Base-by-base conservation (phyloP, 2,888 invertebrate species). In the Stratiomys singularior region DNA sequence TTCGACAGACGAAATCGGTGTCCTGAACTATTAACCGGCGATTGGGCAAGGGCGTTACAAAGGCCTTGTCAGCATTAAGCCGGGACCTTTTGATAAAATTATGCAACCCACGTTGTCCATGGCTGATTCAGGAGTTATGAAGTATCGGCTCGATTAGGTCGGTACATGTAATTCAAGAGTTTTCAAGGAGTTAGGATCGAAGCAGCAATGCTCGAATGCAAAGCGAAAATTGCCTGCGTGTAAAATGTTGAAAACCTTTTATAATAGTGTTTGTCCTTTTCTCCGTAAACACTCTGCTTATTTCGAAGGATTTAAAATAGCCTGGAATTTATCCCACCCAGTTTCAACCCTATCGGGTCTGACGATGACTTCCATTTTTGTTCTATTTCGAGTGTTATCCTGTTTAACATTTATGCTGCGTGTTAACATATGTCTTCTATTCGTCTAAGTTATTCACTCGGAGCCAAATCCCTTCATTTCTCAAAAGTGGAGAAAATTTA, bases 331-430 rank as follows among this genome's bases (percentile, higher is more conserved):
- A 37, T 37, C 37, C 37, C 37, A 5, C 9, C 9, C 37, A 37
- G 9, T 9, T 37, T 37, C 9, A 37, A 5, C 37, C 3, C 37
- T 37, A 37, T 9, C 3, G 3, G 5, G 5, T 37, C 37, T 37
- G 9, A 37, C 37, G 37, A 37, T 9, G 37, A 37, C 3, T 37
- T 37, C 37, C 5, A 9, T 37, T 37, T 37, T 37, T 37, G 37
- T 37, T 37, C 37, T 37, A 37, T 37, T 37, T 37, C 37, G 46
- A 46, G 47, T 27, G 52, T 69, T 69, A 46, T 46, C 47, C 69
- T 66, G 66, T 66, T 69, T 69, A 69, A 69, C 69, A 69, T 69
- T 69, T 69, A 47, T 69, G 46, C 69, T 47, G 69, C 21, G 47
- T 47, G 47, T 69, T 47, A 69, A 69, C 69, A 69, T 69, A 47